Conservation (phyloP, 2,113 vertebrate species). For the Benitochromis conjunctus region DNA sequence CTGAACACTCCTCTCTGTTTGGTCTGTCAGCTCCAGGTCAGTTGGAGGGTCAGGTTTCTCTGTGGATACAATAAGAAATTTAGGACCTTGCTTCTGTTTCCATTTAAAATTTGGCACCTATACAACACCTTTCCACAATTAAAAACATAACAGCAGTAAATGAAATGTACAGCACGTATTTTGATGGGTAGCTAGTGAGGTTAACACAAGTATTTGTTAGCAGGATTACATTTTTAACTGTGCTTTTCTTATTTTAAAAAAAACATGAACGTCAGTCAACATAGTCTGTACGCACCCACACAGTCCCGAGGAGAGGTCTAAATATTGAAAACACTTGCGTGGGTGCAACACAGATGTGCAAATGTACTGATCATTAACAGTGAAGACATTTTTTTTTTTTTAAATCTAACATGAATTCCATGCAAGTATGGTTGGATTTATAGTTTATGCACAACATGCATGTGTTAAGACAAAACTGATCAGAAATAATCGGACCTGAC, state of each 20-base stretch:
- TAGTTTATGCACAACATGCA: background rate
- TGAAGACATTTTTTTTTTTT: too few species aligned
- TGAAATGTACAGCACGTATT: background rate
- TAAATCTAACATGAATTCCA: background rate
- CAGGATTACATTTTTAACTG: background rate
- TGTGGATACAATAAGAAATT: conserved; percentile 54
- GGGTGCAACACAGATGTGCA: background rate
- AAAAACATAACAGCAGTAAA: background rate
- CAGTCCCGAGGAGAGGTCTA: background rate
- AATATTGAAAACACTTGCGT: background rate
- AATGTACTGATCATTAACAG: rapidly evolving
- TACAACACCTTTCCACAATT: background rate
- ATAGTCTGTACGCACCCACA: background rate
- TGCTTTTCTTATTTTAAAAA: background rate
- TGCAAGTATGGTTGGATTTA: background rate
- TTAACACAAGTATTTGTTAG: background rate
- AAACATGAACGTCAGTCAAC: background rate
- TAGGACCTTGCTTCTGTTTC: background rate
- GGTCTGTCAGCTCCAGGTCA: conserved; percentile 89
- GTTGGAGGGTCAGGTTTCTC: conserved; percentile 86
- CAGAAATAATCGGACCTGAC: background rate
- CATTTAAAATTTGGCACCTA: background rate
- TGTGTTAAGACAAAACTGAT: background rate
- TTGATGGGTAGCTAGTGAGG: background rate
- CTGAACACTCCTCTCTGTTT: conserved; percentile 80